Base-by-base conservation (phyloP, 2,888 invertebrate species). In the Drosophila vallismaia region DNA sequence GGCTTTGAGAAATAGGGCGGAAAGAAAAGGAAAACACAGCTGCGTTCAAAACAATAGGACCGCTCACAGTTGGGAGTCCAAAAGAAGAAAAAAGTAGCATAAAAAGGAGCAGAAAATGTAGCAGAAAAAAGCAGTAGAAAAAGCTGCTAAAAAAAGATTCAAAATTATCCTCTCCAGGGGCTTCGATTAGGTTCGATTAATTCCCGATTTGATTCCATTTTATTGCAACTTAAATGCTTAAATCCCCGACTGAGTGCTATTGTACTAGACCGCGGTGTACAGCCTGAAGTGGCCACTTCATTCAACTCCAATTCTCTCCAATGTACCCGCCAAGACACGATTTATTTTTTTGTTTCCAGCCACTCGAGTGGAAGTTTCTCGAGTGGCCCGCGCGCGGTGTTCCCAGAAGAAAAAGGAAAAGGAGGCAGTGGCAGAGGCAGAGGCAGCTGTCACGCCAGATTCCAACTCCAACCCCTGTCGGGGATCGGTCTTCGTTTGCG, bases 391-490 rank as follows among this genome's bases (percentile, higher is more conserved):
- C 46, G 19, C 19, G 19, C 19, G 28, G 53, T 38, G 55, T 60
- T 69, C 49, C 48, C 64, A 53, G 66, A 64, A 66, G 46, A 48
- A 36, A 38, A 56, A 51, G 26, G 26, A 51, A 49, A 42, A 46
- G 45, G 36, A 36, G 19, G 19, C 19, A 19, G 19, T 19, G 19
- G 19, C 19, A 19, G 19, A 19, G 19, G 19, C 38, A 53, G 60
- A 45, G 42, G 66, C 66, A 55, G 67, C 67, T 67, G 66, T 50
- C 58, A 40, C 40, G 42, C 14, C 42, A 6, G 33, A 33, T 33
- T 19, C 8, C 19, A 14, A 19, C 42, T 42, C 14, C 79, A 82
- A 79, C 79, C 79, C 79, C 72, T 67, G 64, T 44, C 14, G 4
- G 19, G 8, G 40, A 3, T 19, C 19, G 19, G 19, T 19, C 19